Evolutionary conservation across 2,888 invertebrate genomes (phyloP), one percentile per base, ranked within the genome.

Genomic region (Baronia brevicornis): DNA sequence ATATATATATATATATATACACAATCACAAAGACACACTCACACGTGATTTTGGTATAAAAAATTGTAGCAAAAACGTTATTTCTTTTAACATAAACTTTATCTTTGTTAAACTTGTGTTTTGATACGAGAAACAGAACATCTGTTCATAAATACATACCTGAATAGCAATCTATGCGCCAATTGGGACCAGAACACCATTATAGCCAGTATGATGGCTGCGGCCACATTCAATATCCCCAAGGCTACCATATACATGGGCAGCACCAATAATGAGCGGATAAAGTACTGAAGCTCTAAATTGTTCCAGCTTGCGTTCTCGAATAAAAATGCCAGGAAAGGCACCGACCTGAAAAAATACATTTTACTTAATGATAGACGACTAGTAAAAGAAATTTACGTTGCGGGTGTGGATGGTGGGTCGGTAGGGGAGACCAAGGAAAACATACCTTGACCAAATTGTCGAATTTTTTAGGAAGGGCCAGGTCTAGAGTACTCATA

Each of bases 101-200:
- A 23, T 4, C 11, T 23, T 23, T 6, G 14, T 6, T 25, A 12
- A 12, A 25, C n/a, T n/a, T n/a, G n/a, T n/a, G n/a, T n/a, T n/a
- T 25, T 14, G 5, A n/a, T 10, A 4, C 23, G 11, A 14, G 14
- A 21, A 6, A 12, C 19, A 20, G 7, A 17, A 11, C 2, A 28
- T 17, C 17, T 17, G 4, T 6, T 5, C 30, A n/a, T 23, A 28
- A 22, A 21, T 14, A 23, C 15, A 37, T 47, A 91, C 91, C 88
- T 89, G 38, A 90, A 84, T 5, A 89, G 70, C 28, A 91, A 56
- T 52, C 88, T 86, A 64, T 92, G 89, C 2, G 90, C 86, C 3
- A 91, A 78, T 34, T 91, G 90, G 28, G 92, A 92, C 23, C 89
- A 89, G 44, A 89, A 87, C 33, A 90, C 79, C 55, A 93, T 84